These are phyloP conservation scores for Neodiprion virginianus DNA, from an alignment of 1,140 invertebrate genomes.

Conservation along the genomic window DNA sequence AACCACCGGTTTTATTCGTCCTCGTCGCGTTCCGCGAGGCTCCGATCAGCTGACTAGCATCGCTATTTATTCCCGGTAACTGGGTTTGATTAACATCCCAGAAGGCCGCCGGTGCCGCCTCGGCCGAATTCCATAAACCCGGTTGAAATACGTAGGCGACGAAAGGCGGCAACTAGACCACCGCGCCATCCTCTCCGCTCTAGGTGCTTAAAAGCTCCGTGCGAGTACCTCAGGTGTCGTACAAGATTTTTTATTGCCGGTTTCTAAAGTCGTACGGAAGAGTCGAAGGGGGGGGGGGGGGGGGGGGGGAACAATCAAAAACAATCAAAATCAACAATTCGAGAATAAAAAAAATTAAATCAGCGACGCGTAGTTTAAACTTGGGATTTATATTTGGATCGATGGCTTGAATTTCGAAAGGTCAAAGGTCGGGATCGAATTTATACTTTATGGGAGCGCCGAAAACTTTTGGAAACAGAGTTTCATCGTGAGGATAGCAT, in stretches of 20 bases:
- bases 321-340: not conserved
- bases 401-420: too few species aligned
- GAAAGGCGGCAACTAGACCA: not conserved
- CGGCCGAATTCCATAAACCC: not conserved
- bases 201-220: not conserved
- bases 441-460: too few species aligned
- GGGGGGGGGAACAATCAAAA: too few species aligned
- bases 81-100: slow-evolving; percentile 10
- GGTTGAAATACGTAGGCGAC: slow-evolving; percentile 2
- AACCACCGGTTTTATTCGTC: slow-evolving; percentile 48
- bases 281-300: not conserved
- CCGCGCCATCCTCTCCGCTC: too few species aligned
- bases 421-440: too few species aligned
- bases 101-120: not conserved
- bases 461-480: too few species aligned
- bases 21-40: slow-evolving; percentile 11
- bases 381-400: slow-evolving; percentile 8
- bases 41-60: slow-evolving; percentile 21
- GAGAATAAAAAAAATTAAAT: slow-evolving; percentile 6
- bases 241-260: not conserved
- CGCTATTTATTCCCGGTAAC: slow-evolving; percentile 20
- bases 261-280: not conserved
- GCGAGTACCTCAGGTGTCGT: not conserved
- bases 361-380: slow-evolving; percentile 9
- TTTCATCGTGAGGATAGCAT: too few species aligned